These are phyloP conservation scores for Uromys caudimaculatus DNA, from an alignment of 2,797 vertebrate genomes.

Conservation along the genomic window DNA sequence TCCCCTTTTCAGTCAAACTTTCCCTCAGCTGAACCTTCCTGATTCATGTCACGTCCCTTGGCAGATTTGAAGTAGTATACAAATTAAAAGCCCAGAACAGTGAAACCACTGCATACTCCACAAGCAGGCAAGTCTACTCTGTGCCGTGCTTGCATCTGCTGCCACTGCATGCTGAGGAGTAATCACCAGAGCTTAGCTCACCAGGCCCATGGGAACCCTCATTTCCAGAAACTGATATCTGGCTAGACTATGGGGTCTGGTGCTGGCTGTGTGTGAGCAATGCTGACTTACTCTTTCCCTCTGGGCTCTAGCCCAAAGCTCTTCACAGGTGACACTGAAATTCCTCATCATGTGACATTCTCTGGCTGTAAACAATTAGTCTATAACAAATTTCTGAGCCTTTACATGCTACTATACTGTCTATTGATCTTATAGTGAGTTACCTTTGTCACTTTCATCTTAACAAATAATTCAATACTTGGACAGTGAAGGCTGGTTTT, in stretches of 20 bases:
- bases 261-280: neutral
- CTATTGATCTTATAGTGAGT: neutral
- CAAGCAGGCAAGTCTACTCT: slow-evolving; percentile 52
- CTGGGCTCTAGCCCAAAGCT: neutral
- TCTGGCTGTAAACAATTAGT: slow-evolving; percentile 23
- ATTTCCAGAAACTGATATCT: slow-evolving; percentile 3
- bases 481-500: neutral
- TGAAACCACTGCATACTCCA: slow-evolving; percentile 55
- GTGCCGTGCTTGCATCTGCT: slow-evolving; percentile 31
- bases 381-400: slow-evolving; percentile 13
- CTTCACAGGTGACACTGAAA: neutral
- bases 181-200: slow-evolving; percentile 68
- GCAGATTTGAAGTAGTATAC: slow-evolving; percentile 43
- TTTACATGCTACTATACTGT: neutral
- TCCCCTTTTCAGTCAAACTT: slow-evolving; percentile 60
- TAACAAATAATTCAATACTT: slow-evolving; percentile 48
- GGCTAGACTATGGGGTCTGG: neutral
- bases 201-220: neutral
- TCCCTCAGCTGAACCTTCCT: slow-evolving; percentile 38
- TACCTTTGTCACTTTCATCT: slow-evolving; percentile 49
- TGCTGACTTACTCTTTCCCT: slow-evolving; percentile 13
- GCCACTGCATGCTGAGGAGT: slow-evolving; percentile 42
- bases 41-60: neutral
- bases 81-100: slow-evolving; percentile 70
- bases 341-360: slow-evolving; percentile 29